Conservation (phyloP, 2,113 vertebrate species). For the Patagioenas fasciata region DNA sequence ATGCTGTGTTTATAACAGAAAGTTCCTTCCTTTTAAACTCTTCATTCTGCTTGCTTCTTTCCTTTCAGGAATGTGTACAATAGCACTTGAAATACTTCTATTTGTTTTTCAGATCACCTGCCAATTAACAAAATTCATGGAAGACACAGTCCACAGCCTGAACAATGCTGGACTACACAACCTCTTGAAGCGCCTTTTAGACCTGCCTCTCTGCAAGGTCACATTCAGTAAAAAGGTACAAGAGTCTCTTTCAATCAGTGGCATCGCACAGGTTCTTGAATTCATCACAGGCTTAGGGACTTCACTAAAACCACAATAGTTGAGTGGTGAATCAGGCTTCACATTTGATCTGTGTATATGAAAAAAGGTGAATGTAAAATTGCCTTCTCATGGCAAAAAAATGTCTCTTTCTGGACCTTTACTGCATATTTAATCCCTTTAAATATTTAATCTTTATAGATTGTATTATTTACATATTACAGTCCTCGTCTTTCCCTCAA, state of each 20-base stretch:
- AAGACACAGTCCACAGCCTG: neutral
- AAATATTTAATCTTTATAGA: conserved; percentile 59
- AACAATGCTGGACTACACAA: neutral
- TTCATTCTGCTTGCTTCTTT: neutral
- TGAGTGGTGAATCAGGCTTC: conserved; percentile 4
- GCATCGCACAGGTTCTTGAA: neutral
- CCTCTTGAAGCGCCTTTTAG: neutral
- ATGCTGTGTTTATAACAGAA: neutral
- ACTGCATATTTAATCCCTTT: conserved; percentile 58
- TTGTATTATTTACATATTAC: conserved; percentile 59
- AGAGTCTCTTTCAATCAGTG: neutral
- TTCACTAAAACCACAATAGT: neutral
- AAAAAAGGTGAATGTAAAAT: neutral
- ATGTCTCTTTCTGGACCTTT: conserved; percentile 11
- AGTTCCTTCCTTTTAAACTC: neutral
- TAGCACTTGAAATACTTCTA: neutral
- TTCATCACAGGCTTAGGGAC: neutral
- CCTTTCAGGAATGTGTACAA: neutral
- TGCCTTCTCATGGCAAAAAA: neutral
- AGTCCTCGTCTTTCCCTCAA: conserved; percentile 25
- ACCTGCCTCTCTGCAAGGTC: neutral
- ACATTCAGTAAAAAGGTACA: neutral
- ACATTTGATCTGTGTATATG: neutral
- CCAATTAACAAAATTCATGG: neutral
- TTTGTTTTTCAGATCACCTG: neutral